Percentiles rank a stretch among this genome's conserved stretches.
Evolutionary conservation across 2,797 vertebrate species (phyloP).

Genomic region (Pristis pectinata): DNA sequence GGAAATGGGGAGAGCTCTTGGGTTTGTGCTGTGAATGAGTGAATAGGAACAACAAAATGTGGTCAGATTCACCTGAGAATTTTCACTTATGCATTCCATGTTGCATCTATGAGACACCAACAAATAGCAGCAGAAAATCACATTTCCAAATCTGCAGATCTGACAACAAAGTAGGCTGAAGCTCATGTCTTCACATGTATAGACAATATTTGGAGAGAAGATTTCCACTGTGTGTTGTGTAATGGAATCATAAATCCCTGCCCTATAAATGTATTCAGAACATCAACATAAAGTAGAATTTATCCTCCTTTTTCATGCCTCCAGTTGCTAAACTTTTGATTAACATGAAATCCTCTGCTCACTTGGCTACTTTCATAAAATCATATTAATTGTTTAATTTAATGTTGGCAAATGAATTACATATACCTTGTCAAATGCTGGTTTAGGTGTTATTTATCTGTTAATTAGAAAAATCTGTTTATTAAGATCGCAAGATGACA

Average conservation of each 20-base stretch:
- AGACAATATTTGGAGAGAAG: not conserved
- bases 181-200: not conserved
- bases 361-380: not conserved
- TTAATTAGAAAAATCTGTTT: not conserved
- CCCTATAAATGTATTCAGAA: not conserved
- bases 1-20: too few species aligned
- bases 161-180: not conserved
- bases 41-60: not conserved
- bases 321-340: not conserved
- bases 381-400: not conserved
- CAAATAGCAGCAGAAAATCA: not conserved
- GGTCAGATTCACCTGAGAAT: not conserved
- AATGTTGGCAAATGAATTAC: not conserved
- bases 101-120: not conserved
- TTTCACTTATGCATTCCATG: not conserved
- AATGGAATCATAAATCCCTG: not conserved
- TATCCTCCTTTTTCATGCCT: not conserved
- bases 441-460: not conserved
- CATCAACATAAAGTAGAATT: not conserved
- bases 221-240: not conserved
- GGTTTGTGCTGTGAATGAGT: too few species aligned
- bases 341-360: not conserved
- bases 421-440: not conserved
- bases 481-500: not conserved
- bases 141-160: conserved; percentile 5